phyloP scores from a whole-genome alignment of 2,113 vertebrate species.

The Archilochus colubris region DNA sequence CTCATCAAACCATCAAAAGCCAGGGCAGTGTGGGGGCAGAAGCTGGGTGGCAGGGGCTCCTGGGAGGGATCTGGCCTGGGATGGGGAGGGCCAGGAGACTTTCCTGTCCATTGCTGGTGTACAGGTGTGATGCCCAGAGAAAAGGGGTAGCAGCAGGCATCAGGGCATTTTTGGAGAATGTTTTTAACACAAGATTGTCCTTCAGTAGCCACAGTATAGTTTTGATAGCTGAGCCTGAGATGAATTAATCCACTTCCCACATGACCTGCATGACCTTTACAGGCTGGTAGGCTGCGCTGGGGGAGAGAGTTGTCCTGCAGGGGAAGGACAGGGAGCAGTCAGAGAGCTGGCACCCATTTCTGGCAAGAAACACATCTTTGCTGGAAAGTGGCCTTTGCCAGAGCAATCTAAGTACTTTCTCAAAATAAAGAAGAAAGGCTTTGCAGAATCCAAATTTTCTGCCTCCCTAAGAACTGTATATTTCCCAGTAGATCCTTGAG shows the following conservation, averaged over 20 bases:
- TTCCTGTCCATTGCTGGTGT: neutral
- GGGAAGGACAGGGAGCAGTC: neutral
- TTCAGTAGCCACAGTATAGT: neutral
- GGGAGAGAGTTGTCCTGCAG: neutral
- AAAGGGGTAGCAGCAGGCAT: neutral
- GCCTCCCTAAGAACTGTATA: neutral
- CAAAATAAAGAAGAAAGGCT: neutral
- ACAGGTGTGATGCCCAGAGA: neutral
- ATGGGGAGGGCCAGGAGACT: neutral
- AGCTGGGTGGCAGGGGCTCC: neutral
- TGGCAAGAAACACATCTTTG: neutral
- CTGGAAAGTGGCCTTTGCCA: neutral
- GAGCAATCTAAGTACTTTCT: neutral
- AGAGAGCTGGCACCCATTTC: neutral
- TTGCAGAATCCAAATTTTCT: neutral
- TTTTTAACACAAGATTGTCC: neutral
- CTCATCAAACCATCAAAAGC: neutral
- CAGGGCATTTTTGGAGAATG: neutral
- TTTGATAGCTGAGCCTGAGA: neutral
- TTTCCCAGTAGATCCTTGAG: neutral
- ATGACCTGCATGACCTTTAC: neutral
- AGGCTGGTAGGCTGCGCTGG: accelerated
- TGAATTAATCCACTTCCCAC: neutral
- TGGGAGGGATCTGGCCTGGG: neutral
- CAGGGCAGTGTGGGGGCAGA: neutral